A percentile compares a stretch with the other conserved stretches of the same genome.
Conservation (phyloP, 1,140 invertebrate species). For the Temnothorax nylanderi region DNA sequence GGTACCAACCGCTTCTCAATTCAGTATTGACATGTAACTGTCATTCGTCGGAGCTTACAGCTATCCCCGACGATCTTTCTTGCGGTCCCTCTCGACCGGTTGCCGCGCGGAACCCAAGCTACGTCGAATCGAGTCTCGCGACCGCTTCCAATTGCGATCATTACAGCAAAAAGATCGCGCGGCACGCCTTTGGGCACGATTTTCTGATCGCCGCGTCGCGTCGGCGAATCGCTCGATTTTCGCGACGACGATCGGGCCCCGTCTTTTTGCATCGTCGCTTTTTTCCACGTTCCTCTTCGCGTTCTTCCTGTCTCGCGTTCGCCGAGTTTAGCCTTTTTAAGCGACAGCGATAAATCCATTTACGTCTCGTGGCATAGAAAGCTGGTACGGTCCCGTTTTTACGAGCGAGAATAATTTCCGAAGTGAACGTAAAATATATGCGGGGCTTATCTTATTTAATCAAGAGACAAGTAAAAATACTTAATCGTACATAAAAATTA, state of each 20-base stretch:
- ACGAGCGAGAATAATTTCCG: neutral
- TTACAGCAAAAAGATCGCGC: conserved; percentile 80
- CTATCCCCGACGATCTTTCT: conserved; percentile 64
- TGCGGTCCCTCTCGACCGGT: conserved; percentile 67
- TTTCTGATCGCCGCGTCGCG: conserved; percentile 71
- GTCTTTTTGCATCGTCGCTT: conserved; percentile 61
- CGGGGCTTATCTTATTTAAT: neutral
- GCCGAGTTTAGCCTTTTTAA: conserved; percentile 35
- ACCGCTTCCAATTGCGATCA: conserved; percentile 80
- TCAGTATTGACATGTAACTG: conserved; percentile 84
- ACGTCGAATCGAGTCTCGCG: conserved; percentile 76
- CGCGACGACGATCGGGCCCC: conserved; percentile 53
- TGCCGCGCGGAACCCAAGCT: conserved; percentile 53
- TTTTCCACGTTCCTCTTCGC: conserved; percentile 30
- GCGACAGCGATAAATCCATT: conserved; percentile 41
- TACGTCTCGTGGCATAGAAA: conserved; percentile 12
- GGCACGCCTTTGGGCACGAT: conserved; percentile 68
- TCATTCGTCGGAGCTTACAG: conserved; percentile 77
- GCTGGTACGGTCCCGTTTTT: neutral
- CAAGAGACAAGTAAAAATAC: neutral
- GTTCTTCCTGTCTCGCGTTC: conserved; percentile 20
- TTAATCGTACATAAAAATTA: neutral
- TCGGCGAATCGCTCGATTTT: conserved; percentile 45
- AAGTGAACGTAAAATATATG: neutral
- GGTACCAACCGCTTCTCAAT: conserved; percentile 77